Evolutionary conservation across 2,888 invertebrate genomes (phyloP).

Genomic region (Sminthurinus aureus): DNA sequence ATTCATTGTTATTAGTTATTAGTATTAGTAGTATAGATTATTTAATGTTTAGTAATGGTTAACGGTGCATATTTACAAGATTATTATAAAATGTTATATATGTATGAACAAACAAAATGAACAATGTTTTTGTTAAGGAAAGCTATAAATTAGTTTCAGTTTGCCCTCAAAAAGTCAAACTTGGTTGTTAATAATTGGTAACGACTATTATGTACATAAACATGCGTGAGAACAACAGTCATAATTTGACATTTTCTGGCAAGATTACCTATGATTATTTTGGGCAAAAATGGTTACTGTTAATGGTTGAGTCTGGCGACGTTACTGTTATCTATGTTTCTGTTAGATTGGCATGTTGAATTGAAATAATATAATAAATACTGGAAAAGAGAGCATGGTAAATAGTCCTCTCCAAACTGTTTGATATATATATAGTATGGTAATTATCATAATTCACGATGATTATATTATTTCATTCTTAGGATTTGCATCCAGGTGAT

Average conservation of each 20-base stretch:
- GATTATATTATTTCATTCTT: neutral
- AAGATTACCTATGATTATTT: neutral
- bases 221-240: no score
- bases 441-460: neutral
- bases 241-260: neutral
- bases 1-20: no score
- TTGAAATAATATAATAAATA: neutral
- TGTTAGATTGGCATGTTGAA: neutral
- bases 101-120: neutral
- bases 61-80: neutral
- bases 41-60: no score
- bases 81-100: neutral
- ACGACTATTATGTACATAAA: neutral
- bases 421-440: no score
- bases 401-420: no score
- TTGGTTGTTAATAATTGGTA: neutral
- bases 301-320: neutral
- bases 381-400: neutral
- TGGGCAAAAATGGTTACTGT: neutral
- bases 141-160: neutral
- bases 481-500: neutral
- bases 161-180: neutral
- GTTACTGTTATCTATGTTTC: neutral
- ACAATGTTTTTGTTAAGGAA: neutral
- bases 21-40: no score